Conservation (phyloP, 2,113 vertebrate genomes). For the Carassius carassius region DNA sequence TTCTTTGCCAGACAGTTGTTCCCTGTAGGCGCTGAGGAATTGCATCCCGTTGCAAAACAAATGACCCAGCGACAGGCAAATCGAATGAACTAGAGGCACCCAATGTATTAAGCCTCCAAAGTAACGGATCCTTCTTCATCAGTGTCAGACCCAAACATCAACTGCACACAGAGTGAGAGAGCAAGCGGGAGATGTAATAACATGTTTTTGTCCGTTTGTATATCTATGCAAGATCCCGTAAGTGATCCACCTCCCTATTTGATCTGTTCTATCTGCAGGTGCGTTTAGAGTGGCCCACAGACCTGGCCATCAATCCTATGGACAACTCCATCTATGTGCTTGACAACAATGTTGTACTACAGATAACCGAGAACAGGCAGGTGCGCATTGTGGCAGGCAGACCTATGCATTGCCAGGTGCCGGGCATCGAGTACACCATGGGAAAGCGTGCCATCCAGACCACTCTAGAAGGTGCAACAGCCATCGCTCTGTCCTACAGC, state of each 20-base stretch:
- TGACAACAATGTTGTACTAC: conserved; percentile 97
- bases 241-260: conserved; percentile 17
- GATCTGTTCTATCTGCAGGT: conserved; percentile 74
- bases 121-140: conserved; percentile 62
- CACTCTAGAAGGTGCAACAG: conserved; percentile 90
- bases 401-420: conserved; percentile 97
- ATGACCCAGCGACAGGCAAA: conserved; percentile 55
- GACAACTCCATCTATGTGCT: conserved; percentile 98
- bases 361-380: conserved; percentile 97
- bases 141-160: conserved; percentile 54
- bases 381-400: conserved; percentile 94
- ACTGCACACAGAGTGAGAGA: conserved; percentile 28
- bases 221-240: conserved; percentile 14
- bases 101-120: conserved; percentile 56
- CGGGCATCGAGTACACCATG: conserved; percentile 88
- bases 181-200: conserved; percentile 7
- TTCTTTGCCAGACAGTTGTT: conserved; percentile 42
- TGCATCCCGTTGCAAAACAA: conserved; percentile 57
- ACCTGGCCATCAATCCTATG: conserved; percentile 97
- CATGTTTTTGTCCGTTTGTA: conserved; percentile 30
- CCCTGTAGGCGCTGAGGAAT: conserved; percentile 53
- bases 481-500: conserved; percentile 93
- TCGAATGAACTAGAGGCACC: conserved; percentile 51
- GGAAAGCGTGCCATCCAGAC: conserved; percentile 93
- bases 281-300: conserved; percentile 96